Base-by-base conservation (phyloP, 2,888 invertebrate genomes). In the Drosophila neotestacea region DNA sequence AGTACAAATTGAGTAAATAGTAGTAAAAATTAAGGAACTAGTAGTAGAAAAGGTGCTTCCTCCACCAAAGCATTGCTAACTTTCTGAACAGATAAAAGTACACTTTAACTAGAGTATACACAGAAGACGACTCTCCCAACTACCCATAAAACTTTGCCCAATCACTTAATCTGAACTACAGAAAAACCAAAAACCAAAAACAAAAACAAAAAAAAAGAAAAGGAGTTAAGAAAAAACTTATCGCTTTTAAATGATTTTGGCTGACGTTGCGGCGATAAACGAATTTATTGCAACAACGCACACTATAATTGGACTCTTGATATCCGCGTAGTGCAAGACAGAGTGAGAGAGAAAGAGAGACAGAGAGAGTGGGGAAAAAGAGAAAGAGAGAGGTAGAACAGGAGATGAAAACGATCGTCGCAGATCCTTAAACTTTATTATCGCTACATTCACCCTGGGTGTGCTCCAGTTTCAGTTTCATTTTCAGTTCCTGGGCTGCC, bases 271-370 rank as follows among this genome's bases (percentile, higher is more conserved):
- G 90, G 91, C 90, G 91, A 91, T 91, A 90, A 91, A 91, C 90
- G 91, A 91, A 91, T 91, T 91, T 91, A 91, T 91, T 91, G 90
- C 91, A 88, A 88, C 89, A 86, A 81, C 90, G 91, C 90, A 85
- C 77, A 85, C 89, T 87, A 89, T 90, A 91, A 90, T 90, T 90
- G 91, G 85, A 87, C 77, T 70, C 68, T 52, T 16, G 48, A 48
- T 44, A 44, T 27, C 44, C 27, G 51, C 27, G 38, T 38, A 52
- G 51, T 47, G 50, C 36, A 10, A 30, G 27, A 41, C 22, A 16
- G 41, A 51, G n/a, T 4, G 38, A n/a, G 32, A 30, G 44, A 27
- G 30, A 38, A 34, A 30, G 42, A 39, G 36, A 11, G 44, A 10
- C 5, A 22, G 34, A 6, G 41, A 9, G 47, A 6, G 30, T 30